These are phyloP conservation scores for Nyctalus aviator DNA, from an alignment of 2,797 vertebrate genomes.

Conservation along the genomic window DNA sequence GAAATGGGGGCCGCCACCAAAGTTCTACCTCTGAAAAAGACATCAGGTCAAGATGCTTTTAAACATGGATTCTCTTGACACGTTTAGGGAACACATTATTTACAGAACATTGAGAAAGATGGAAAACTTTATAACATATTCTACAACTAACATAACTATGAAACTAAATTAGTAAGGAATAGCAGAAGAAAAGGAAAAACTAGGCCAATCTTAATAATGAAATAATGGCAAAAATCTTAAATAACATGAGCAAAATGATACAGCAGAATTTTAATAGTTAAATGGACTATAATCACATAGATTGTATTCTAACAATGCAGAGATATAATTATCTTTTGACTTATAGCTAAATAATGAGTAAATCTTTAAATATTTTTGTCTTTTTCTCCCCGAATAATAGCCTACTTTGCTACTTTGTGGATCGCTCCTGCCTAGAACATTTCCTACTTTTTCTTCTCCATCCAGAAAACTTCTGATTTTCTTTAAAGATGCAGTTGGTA, in stretches of 20 bases:
- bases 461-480: neutral
- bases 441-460: neutral
- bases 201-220: neutral
- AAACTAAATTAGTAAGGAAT: slow-evolving; percentile 11
- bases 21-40: neutral
- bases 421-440: neutral
- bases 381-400: neutral
- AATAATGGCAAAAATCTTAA: slow-evolving; percentile 1
- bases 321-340: neutral
- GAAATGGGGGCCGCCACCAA: neutral
- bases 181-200: neutral
- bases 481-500: neutral
- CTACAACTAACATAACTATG: neutral
- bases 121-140: slow-evolving; percentile 5
- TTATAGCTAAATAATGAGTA: neutral
- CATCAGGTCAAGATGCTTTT: neutral
- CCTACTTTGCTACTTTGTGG: neutral
- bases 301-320: slow-evolving; percentile 22
- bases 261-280: slow-evolving; percentile 7
- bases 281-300: neutral
- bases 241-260: neutral
- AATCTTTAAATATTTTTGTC: neutral
- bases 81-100: neutral
- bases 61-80: neutral
- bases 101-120: slow-evolving; percentile 13